Conservation (phyloP, 2,888 invertebrate genomes). For the Dorcus hopei region DNA sequence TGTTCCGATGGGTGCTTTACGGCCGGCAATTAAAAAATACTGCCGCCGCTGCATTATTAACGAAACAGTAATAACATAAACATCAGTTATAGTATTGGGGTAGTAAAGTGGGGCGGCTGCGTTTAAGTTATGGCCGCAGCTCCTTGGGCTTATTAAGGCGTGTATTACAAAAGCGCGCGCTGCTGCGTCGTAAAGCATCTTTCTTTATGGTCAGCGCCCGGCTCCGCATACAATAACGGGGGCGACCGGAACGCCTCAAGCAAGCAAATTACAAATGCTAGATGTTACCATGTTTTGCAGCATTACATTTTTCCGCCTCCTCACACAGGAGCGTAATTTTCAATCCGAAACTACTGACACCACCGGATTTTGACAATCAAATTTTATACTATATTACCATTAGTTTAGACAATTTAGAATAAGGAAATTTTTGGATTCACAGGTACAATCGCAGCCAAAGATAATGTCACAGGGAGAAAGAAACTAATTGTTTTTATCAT, state of each 20-base stretch:
- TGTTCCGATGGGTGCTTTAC: too few relatives aligned
- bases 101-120: not conserved
- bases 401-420: too few relatives aligned
- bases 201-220: constrained; percentile 36
- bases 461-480: too few relatives aligned
- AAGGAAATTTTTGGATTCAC: too few relatives aligned
- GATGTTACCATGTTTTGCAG: too few relatives aligned
- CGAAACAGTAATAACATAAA: not conserved
- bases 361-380: too few relatives aligned
- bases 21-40: not conserved
- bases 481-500: too few relatives aligned
- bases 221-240: constrained; percentile 31
- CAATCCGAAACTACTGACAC: too few relatives aligned
- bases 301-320: too few relatives aligned
- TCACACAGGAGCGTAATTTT: too few relatives aligned
- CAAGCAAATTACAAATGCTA: not conserved
- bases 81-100: constrained; percentile 1
- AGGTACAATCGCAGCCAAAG: too few relatives aligned
- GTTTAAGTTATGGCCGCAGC: constrained; percentile 13
- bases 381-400: too few relatives aligned
- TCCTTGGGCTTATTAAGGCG: constrained; percentile 16
- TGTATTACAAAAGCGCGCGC: constrained; percentile 3
- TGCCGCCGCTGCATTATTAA: constrained; percentile 1
- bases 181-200: constrained; percentile 33
- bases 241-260: constrained; percentile 21